Conservation (phyloP, 2,113 vertebrate species). For the Pitta sordida region DNA sequence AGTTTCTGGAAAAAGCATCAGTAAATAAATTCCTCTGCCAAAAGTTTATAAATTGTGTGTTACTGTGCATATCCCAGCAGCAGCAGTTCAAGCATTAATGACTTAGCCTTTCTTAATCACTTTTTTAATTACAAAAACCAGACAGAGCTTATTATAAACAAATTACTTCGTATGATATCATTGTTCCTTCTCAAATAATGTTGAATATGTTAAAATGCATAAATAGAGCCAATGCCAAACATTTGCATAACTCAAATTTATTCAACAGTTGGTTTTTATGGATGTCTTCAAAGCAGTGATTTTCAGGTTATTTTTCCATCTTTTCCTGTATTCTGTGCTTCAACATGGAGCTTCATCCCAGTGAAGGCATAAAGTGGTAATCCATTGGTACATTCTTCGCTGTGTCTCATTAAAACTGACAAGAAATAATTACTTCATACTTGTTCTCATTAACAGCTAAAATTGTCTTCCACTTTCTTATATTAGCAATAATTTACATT, state of each 20-base stretch:
- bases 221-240: not conserved
- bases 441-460: constrained; percentile 28
- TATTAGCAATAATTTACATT: constrained; percentile 20
- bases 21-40: constrained; percentile 33
- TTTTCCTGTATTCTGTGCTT: not conserved
- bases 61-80: not conserved
- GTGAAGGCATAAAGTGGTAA: not conserved
- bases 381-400: not conserved
- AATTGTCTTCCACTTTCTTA: not conserved
- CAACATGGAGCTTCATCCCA: not conserved
- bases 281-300: not conserved
- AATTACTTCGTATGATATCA: constrained; percentile 29
- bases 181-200: constrained; percentile 42
- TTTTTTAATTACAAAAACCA: constrained; percentile 50
- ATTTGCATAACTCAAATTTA: not conserved
- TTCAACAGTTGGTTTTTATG: not conserved
- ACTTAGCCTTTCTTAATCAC: constrained; percentile 25
- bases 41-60: constrained; percentile 19
- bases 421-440: constrained; percentile 44
- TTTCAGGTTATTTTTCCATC: not conserved
- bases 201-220: not conserved
- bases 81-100: constrained; percentile 1
- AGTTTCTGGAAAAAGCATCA: not conserved
- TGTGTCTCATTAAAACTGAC: constrained; percentile 16
- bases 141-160: constrained; percentile 31